Conservation (phyloP, 2,797 vertebrate species). For the Squalus acanthias region DNA sequence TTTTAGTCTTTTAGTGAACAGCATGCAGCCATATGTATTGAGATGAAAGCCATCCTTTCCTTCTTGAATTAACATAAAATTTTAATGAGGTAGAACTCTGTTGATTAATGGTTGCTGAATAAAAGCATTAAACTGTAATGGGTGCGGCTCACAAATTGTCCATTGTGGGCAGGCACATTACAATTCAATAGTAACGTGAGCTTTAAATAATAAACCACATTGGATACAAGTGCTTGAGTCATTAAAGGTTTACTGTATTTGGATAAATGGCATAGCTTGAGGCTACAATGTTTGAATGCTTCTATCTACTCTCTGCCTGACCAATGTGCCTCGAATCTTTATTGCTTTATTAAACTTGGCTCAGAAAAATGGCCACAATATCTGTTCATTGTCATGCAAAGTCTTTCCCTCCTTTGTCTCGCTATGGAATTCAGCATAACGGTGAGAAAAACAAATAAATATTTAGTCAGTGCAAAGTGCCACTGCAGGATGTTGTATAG, state of each 20-base stretch:
- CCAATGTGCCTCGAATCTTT: too few species aligned
- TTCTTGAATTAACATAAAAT: neutral
- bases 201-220: neutral
- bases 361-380: too few species aligned
- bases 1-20: neutral
- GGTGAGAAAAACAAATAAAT: neutral
- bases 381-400: too few species aligned
- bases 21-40: neutral
- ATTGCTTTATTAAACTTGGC: too few species aligned
- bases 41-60: neutral
- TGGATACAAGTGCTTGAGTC: neutral
- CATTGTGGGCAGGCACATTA: neutral
- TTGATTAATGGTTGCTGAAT: neutral
- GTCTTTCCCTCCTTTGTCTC: too few species aligned
- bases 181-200: neutral
- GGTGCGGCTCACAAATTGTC: neutral
- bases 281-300: too few species aligned
- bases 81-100: neutral
- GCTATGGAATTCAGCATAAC: neutral
- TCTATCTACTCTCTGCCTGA: too few species aligned
- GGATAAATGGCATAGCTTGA: too few species aligned
- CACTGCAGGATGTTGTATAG: too few species aligned
- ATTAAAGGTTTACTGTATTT: too few species aligned
- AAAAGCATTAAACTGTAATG: neutral
- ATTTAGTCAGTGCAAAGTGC: neutral